Evolutionary conservation across 2,113 vertebrate genomes (phyloP).

Genomic region (Eclectus roratus): DNA sequence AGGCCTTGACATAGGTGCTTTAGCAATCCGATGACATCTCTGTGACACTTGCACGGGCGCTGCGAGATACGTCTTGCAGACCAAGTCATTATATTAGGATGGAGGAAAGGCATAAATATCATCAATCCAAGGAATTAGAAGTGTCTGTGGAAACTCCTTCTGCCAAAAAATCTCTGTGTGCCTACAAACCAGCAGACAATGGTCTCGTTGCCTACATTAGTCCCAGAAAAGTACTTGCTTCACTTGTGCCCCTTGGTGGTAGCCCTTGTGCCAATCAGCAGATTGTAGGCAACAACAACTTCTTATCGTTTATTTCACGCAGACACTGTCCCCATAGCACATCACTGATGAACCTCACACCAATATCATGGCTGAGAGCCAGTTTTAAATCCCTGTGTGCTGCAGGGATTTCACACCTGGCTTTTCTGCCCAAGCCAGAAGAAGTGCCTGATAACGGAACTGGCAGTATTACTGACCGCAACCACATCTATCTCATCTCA

Average conservation of each 20-base stretch:
- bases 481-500: background rate
- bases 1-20: background rate
- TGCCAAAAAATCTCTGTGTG: background rate
- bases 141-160: background rate
- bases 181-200: background rate
- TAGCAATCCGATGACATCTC: background rate
- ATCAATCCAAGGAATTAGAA: background rate
- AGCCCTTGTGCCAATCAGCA: background rate
- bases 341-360: background rate
- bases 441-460: background rate
- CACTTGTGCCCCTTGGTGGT: fast-evolving
- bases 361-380: background rate
- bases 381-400: background rate
- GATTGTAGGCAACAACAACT: background rate
- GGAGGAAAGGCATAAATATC: background rate
- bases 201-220: background rate
- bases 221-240: background rate
- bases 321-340: background rate
- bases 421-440: background rate
- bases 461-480: background rate
- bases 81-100: background rate
- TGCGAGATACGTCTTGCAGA: background rate
- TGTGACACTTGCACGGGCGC: fast-evolving
- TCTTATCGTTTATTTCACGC: background rate
- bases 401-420: background rate